Base-by-base conservation (phyloP, 2,888 invertebrate genomes). In the Arrhopalites spinosus region DNA sequence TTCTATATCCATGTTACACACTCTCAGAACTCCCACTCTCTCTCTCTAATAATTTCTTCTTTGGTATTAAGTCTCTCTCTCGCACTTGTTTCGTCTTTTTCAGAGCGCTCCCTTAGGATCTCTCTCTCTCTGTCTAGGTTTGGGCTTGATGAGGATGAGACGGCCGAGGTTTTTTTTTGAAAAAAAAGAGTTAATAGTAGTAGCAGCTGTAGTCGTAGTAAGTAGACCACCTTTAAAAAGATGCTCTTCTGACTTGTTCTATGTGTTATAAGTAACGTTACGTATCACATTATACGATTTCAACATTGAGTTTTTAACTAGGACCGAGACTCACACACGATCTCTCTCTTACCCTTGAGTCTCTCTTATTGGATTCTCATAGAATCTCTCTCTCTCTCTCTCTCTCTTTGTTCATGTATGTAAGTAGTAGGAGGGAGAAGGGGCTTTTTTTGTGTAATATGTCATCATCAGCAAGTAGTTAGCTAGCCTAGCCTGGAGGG, bases 401-500 rank as follows among this genome's bases (percentile, higher is more conserved):
- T 59, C 25, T 59, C 59, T 59, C 23, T 1, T 59, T 36, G 36
- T 36, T 7, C 36, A 36, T 36, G 36, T 3, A 36, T 36, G 36
- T 36, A 36, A 7, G 36, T 36, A 36, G n/a, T 36, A 11, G 36
- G 36, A 36, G 36, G 36, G 11, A 36, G 11, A 36, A 36, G 36
- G 36, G 3, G 3, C 5, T 36, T 7, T 36, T 7, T 36, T 7
- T 36, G 11, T 36, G 11, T 36, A 36, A 36, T 43, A 43, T 66
- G 36, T 66, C 67, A 74, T 74, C 67, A 74, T 74, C 67, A 74
- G 74, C 67, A 68, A 68, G 74, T 74, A 74, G 68, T 74, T 74
- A 74, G 74, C 68, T 74, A 74, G 74, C 68, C 74, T 68, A 59
- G 68, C 59, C 74, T 74, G 59, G 59, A 68, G 68, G 74, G 66